Evolutionary conservation across 2,797 vertebrate genomes (phyloP).

Genomic region (Oreortyx pictus): DNA sequence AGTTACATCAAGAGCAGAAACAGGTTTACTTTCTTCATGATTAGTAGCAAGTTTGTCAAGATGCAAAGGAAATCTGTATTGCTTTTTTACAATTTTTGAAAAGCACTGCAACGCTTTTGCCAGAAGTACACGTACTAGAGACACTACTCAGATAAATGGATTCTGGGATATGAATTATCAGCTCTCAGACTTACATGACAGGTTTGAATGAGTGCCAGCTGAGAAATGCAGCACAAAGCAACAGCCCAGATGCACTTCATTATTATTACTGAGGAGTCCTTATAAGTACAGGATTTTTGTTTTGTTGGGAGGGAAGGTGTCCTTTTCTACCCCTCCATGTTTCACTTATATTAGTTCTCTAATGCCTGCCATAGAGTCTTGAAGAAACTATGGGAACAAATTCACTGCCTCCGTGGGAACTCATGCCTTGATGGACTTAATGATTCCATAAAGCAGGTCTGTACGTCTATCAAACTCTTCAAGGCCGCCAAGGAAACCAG

Average conservation of each 20-base stretch:
- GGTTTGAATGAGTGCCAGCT: constrained; percentile 74
- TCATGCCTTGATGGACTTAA: constrained; percentile 30
- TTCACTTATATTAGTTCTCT: constrained; percentile 31
- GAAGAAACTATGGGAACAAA: constrained; percentile 44
- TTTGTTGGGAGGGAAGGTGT: neutral
- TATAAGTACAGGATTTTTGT: constrained; percentile 53
- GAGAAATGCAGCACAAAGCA: constrained; percentile 67
- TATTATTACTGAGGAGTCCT: constrained; percentile 72
- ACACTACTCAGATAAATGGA: constrained; percentile 78
- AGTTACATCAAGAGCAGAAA: constrained; percentile 37
- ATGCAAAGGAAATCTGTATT: constrained; percentile 57
- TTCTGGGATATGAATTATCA: constrained; percentile 76
- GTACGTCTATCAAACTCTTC: neutral
- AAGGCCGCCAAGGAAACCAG: constrained; percentile 13
- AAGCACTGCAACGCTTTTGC: constrained; percentile 72
- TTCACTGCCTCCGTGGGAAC: constrained; percentile 35
- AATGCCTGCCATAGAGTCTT: constrained; percentile 7
- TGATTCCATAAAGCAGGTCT: constrained; percentile 6
- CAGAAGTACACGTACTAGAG: constrained; percentile 69
- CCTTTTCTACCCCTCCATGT: neutral
- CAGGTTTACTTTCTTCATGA: constrained; percentile 67
- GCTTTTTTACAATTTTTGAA: constrained; percentile 74
- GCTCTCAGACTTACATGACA: constrained; percentile 71
- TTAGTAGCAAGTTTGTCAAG: constrained; percentile 66
- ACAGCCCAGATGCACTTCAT: constrained; percentile 79